Percentiles rank a stretch among this genome's conserved stretches.
These are phyloP conservation scores for Lapara coniferarum DNA, from an alignment of 2,888 invertebrate species.

Conservation along the genomic window DNA sequence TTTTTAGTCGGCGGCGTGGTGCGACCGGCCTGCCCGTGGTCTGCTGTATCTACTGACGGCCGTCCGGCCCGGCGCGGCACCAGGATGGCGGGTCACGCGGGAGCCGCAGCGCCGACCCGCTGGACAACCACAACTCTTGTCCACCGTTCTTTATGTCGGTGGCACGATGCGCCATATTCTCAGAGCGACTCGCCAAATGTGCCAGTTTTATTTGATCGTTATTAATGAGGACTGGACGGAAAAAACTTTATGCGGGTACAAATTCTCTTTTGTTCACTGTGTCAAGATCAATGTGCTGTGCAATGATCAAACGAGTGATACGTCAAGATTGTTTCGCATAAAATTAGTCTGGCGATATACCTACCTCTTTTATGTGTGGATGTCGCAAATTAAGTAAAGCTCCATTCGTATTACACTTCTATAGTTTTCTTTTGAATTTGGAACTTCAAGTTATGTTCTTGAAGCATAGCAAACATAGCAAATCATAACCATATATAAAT, in stretches of 20 bases:
- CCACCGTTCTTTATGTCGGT: conserved; percentile 2
- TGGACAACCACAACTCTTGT: conserved; percentile 6
- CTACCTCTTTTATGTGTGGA: background rate
- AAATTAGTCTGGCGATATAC: background rate
- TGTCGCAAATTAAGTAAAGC: background rate
- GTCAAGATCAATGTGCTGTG: conserved; percentile 24
- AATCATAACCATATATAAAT: too few relatives aligned
- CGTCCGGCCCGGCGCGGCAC: conserved; percentile 31
- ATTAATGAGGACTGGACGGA: conserved; percentile 17
- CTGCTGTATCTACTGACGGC: conserved; percentile 32
- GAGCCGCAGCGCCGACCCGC: conserved; percentile 12
- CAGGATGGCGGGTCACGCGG: conserved; percentile 30
- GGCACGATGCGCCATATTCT: conserved; percentile 9
- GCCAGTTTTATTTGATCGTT: conserved; percentile 20
- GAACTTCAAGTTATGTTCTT: background rate
- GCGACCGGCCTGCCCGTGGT: conserved; percentile 45
- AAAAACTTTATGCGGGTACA: conserved; percentile 15
- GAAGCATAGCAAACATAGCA: too few relatives aligned
- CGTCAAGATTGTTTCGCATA: conserved; percentile 10
- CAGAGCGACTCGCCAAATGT: conserved; percentile 8
- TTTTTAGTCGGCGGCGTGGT: conserved; percentile 76
- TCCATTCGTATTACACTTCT: background rate
- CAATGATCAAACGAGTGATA: conserved; percentile 20
- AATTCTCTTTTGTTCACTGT: conserved; percentile 18
- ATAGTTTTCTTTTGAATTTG: background rate